Evolutionary conservation across 2,797 vertebrate genomes (phyloP), one percentile per base, ranked within the genome.

Genomic region (Melanotaenia nigrans): DNA sequence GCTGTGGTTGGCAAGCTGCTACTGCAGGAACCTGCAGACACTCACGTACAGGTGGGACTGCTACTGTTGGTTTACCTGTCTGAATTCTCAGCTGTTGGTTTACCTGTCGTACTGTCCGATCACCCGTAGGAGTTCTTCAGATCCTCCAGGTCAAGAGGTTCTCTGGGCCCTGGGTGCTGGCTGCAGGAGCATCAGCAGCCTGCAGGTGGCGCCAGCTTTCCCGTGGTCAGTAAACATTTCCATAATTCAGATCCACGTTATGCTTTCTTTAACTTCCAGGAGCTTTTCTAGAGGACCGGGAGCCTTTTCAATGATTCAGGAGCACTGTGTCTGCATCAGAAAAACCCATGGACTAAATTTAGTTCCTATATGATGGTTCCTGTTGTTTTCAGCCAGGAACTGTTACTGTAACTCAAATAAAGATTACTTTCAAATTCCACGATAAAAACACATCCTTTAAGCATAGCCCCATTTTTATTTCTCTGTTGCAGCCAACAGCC

Each of bases 101-200:
- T 25, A 24, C 0, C 20, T 47, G 45, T n/a, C 45, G 30, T 32
- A 32, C 8, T 3, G 4, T 18, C n/a, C 25, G 20, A 25, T 7
- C 2, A 1, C 25, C 60, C 76, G 16, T 87, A 98, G 97, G 92
- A 97, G 97, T 55, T 94, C 95, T 1, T 96, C 96, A 0, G 96
- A 99, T 64, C 97, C 97, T 0, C 93, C 96, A 0, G 94, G 96
- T 75, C 96, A 96, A 7, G 96, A 99, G 79, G 97, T 98, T 58
- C 96, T 98, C 61, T 99, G 97, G 97, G 96, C 96, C 8, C 91
- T 98, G 24, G 97, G 97, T 1, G 96, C 97, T 0, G 97, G 97
- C 73, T 98, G 97, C 92, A 94, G 96, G 87, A 96, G 95, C 92
- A 96, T 98, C 72, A 94, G 94, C 79, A 96, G 95, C 83, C 93